phyloP scores from a whole-genome alignment of 2,888 invertebrate genomes.

The Liposcelis brunnea region DNA sequence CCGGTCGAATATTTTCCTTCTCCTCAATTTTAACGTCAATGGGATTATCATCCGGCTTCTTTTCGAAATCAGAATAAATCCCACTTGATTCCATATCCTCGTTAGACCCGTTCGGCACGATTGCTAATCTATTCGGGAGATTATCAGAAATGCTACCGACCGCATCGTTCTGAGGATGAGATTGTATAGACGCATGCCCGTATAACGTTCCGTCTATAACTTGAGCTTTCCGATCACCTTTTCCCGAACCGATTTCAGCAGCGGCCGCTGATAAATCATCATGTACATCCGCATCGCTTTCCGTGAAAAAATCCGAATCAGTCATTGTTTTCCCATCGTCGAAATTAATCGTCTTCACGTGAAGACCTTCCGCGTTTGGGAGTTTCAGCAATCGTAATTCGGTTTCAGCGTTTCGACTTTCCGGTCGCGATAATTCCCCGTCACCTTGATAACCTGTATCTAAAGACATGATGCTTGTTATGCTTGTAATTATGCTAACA shows the following conservation, averaged over 20 bases:
- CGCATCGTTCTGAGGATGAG: slow-evolving; percentile 1
- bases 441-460: slow-evolving; percentile 91
- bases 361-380: slow-evolving; percentile 36
- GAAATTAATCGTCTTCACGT: neutral
- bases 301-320: slow-evolving; percentile 80
- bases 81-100: slow-evolving; percentile 87
- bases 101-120: slow-evolving; percentile 18
- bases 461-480: slow-evolving; percentile 78
- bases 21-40: too few relatives aligned
- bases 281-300: slow-evolving; percentile 75
- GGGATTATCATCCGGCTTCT: slow-evolving; percentile 42
- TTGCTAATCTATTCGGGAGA: slow-evolving; percentile 14
- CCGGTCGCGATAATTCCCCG: slow-evolving; percentile 75
- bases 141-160: slow-evolving; percentile 7
- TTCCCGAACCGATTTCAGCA: slow-evolving; percentile 31
- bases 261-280: slow-evolving; percentile 32
- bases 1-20: slow-evolving; percentile 22
- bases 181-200: slow-evolving; percentile 29
- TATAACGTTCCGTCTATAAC: slow-evolving; percentile 84
- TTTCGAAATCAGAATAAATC: slow-evolving; percentile 73
- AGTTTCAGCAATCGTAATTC: slow-evolving; percentile 25
- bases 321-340: slow-evolving; percentile 54
- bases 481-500: slow-evolving; percentile 67
- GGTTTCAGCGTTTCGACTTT: slow-evolving; percentile 57
- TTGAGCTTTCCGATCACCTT: slow-evolving; percentile 55